Evolutionary conservation across 1,140 invertebrate genomes (phyloP), one percentile per base, ranked within the genome.

Genomic region (Sweltsa coloradensis): DNA sequence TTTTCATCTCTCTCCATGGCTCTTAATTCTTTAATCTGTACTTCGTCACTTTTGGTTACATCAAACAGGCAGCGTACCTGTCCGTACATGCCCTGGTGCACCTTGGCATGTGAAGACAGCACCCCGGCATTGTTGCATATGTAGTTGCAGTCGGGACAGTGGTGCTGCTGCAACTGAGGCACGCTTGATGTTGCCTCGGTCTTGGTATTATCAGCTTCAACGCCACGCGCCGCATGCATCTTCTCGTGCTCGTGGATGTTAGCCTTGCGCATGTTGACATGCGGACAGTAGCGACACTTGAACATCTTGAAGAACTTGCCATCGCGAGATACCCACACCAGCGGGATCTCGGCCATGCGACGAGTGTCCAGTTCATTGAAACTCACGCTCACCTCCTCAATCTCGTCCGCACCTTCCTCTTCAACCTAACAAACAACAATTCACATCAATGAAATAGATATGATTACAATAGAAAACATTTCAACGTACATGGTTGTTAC

Each of bases 161-260:
- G 69, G 53, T 66, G 63, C 50, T 66, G 46, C 23, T 40, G 46
- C 9, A 47, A 4, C 9, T 24, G 1, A 16, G 25, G 9, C 7
- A 19, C 26, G 18, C 4, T 19, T 21, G 2, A 37, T 31, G 5
- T 45, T 45, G 1, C 14, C 31, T 13, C 18, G 3, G 7, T 50
- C 42, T 14, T 27, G 24, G n/a, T 21, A 40, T 14, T 21, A 14
- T 14, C 13, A 24, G 24, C 31, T 18, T 6, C 41, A 25, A 19
- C 24, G 22, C 25, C 51, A 56, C 75, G 61, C 49, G 66, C 55
- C n/a, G 71, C 70, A 62, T 91, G 88, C 77, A 90, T 86, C 60
- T 80, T 79, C 61, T 91, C 85, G 63, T 92, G 88, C 51, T 87
- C 83, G n/a, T 77, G 74, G 24, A 91, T 82, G 60, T 87, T 87